Evolutionary conservation across 2,888 invertebrate species (phyloP).

Genomic region (Clepsis dumicolana): DNA sequence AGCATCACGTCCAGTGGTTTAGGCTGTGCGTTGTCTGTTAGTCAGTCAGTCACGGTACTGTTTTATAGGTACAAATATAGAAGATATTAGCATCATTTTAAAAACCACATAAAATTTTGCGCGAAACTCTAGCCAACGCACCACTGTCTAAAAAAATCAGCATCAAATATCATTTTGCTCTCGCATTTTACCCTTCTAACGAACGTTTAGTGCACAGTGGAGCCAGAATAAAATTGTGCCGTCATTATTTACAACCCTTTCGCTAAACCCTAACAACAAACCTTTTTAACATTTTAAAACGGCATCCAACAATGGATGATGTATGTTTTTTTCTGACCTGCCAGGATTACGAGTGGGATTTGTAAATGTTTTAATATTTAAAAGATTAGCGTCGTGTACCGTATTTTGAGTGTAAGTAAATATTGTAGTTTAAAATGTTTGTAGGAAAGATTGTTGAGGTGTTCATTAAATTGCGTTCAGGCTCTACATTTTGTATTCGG

Average conservation of each 20-base stretch:
- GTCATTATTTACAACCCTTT: constrained; percentile 86
- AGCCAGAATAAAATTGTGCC: constrained; percentile 77
- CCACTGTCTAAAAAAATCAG: constrained; percentile 22
- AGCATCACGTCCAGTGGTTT: too few species aligned
- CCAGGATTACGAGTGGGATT: constrained; percentile 67
- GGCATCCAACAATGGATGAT: constrained; percentile 74
- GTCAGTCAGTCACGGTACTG: too few species aligned
- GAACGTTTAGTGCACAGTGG: constrained; percentile 72
- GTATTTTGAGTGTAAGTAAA: constrained; percentile 65
- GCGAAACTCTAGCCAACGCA: not conserved
- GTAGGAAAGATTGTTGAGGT: constrained; percentile 54
- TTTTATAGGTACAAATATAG: too few species aligned
- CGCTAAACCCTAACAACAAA: constrained; percentile 81
- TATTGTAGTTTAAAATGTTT: constrained; percentile 71
- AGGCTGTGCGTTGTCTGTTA: too few species aligned
- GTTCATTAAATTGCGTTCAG: not conserved
- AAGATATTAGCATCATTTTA: too few species aligned
- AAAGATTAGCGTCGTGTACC: constrained; percentile 82
- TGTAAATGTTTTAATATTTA: constrained; percentile 85
- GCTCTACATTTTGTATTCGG: not conserved
- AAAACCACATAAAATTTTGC: too few species aligned
- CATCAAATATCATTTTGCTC: constrained; percentile 35
- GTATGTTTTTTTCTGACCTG: constrained; percentile 69
- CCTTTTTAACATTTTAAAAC: constrained; percentile 85
- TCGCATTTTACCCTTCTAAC: constrained; percentile 48